These are phyloP conservation scores for Anisognathus igniventris DNA, from an alignment of 2,797 vertebrate species.

Conservation along the genomic window DNA sequence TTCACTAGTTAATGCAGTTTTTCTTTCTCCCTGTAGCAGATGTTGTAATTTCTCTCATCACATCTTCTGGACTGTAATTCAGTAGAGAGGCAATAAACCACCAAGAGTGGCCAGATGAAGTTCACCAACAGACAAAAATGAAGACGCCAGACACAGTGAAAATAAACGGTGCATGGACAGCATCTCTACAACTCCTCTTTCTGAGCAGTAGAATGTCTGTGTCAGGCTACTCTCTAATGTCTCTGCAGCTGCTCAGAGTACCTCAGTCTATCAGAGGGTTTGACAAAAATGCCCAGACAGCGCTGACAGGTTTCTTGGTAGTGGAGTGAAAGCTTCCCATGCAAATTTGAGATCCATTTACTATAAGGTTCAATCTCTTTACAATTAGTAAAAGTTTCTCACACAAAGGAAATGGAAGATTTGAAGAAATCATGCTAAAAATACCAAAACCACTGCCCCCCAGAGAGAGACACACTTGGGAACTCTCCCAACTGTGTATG, in stretches of 20 bases:
- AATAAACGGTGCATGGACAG: neutral
- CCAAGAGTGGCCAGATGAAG: neutral
- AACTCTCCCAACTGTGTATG: neutral
- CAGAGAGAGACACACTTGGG: neutral
- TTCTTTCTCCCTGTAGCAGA: neutral
- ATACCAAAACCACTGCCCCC: neutral
- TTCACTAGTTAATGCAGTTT: neutral
- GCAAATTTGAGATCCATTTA: neutral
- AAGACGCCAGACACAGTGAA: neutral
- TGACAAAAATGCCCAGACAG: neutral
- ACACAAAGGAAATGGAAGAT: neutral
- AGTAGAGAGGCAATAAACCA: neutral
- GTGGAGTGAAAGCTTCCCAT: neutral
- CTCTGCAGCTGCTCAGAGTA: neutral
- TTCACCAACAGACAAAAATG: neutral
- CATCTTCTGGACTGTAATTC: neutral
- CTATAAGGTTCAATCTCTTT: neutral
- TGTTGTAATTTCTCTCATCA: neutral
- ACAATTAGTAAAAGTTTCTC: neutral
- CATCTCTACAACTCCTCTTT: neutral
- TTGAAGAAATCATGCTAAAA: neutral
- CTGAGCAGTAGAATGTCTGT: neutral
- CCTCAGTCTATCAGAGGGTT: neutral
- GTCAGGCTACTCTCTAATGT: neutral
- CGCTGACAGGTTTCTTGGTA: neutral